Conservation (phyloP, 2,888 invertebrate genomes). For the Mythimna albipuncta region DNA sequence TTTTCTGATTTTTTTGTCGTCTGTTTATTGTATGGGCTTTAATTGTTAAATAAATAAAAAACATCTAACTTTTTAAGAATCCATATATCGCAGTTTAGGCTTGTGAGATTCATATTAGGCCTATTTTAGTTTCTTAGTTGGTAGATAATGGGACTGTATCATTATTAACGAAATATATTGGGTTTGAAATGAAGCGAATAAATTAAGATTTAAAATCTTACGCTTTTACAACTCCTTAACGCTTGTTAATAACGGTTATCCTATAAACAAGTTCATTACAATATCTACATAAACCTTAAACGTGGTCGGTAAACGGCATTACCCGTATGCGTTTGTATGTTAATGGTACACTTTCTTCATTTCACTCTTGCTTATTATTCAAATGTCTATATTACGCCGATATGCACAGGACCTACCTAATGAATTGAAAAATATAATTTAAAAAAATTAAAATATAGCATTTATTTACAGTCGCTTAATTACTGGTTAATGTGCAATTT, state of each 20-base stretch:
- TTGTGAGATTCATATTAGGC: not conserved
- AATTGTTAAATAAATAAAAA: no score
- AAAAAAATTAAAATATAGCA: not conserved
- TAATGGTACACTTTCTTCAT: conserved; percentile 59
- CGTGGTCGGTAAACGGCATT: conserved; percentile 16
- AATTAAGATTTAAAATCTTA: not conserved
- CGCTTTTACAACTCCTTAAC: not conserved
- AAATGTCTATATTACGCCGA: conserved; percentile 19
- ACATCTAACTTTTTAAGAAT: no score
- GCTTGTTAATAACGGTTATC: not conserved
- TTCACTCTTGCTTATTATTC: conserved; percentile 43
- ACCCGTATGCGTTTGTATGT: conserved; percentile 46
- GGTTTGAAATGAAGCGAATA: not conserved
- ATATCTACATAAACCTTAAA: conserved; percentile 12
- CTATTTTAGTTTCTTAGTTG: not conserved
- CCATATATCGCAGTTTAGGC: not conserved
- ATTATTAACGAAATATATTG: not conserved
- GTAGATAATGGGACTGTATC: not conserved
- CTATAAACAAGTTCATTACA: not conserved
- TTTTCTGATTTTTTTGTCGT: no score
- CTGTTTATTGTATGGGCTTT: no score
- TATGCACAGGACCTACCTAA: not conserved
- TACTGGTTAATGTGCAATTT: no score
- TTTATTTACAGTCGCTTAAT: not conserved
- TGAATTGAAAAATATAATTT: no score